A percentile compares a stretch with the other conserved stretches of the same genome.
Conservation (phyloP, 2,888 invertebrate genomes). For the Sepiola atlantica region DNA sequence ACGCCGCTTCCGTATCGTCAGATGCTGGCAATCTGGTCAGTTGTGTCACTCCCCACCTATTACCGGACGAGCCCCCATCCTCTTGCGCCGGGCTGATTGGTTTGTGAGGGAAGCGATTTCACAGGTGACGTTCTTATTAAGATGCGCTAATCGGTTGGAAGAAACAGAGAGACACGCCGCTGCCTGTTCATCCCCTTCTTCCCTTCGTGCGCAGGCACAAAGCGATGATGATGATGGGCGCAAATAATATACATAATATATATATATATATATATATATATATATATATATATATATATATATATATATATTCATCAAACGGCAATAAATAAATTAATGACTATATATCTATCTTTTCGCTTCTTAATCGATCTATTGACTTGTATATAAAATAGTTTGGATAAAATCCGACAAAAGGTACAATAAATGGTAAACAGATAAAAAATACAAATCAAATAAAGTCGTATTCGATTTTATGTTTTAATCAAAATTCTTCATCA, state of each 20-base stretch:
- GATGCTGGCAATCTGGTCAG: constrained; percentile 6
- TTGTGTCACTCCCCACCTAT: background rate
- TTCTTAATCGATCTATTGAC: too few relatives aligned
- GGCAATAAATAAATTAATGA: too few relatives aligned
- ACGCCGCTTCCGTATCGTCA: background rate
- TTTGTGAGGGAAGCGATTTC: background rate
- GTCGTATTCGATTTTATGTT: too few relatives aligned
- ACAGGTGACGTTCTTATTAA: too few relatives aligned
- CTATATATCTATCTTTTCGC: too few relatives aligned
- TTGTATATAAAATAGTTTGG: too few relatives aligned
- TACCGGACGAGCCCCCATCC: background rate
- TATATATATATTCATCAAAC: background rate
- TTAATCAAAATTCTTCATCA: too few relatives aligned
- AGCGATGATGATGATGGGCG: background rate
- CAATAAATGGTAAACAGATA: too few relatives aligned
- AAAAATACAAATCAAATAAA: too few relatives aligned
- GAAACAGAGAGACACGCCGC: background rate
- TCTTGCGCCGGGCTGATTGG: background rate
- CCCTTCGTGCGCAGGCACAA: background rate
- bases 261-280: constrained; percentile 24
- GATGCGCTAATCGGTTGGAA: constrained; percentile 7
- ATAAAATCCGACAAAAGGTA: too few relatives aligned
- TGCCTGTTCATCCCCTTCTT: background rate
- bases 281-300: background rate
- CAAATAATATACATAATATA: background rate